These are phyloP conservation scores for Rhodeus uyekii DNA, from an alignment of 2,797 vertebrate genomes.

Conservation along the genomic window DNA sequence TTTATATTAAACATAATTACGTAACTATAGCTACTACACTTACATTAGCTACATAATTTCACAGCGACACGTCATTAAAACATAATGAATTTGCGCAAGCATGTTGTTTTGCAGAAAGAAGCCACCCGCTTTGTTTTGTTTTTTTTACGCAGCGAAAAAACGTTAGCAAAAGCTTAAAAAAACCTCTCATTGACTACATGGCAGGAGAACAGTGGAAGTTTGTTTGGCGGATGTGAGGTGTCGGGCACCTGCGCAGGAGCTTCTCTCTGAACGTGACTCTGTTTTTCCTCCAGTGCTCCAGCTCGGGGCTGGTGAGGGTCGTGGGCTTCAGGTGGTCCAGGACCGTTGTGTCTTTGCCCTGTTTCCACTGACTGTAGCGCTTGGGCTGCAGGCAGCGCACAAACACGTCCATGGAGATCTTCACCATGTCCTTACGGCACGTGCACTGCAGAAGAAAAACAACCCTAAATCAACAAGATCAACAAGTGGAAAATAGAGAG, in stretches of 20 bases:
- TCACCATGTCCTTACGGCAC: conserved; percentile 98
- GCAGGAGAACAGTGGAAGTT: not conserved
- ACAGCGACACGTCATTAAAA: no score
- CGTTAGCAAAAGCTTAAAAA: no score
- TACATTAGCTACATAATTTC: no score
- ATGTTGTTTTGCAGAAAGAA: no score
- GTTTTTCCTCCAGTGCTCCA: conserved; percentile 87
- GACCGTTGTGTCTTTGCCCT: conserved; percentile 85
- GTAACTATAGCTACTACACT: no score
- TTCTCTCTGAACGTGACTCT: conserved; percentile 81
- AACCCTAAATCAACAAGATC: not conserved
- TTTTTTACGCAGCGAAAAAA: no score
- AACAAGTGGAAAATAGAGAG: not conserved
- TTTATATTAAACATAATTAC: no score
- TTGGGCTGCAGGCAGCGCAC: conserved; percentile 93
- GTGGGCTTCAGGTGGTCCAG: conserved; percentile 94
- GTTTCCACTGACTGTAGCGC: conserved; percentile 94
- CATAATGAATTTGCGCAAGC: no score
- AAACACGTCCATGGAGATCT: conserved; percentile 99
- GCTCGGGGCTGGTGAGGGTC: conserved; percentile 82
- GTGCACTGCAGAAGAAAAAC: conserved; percentile 70
- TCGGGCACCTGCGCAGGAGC: conserved; percentile 83
- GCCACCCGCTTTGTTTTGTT: no score
- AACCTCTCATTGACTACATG: no score
- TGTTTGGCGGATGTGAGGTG: not conserved